Percentiles rank a stretch among this genome's conserved stretches.
Evolutionary conservation across 1,140 invertebrate genomes (phyloP).

Genomic region (Sarcophaga peregrina): DNA sequence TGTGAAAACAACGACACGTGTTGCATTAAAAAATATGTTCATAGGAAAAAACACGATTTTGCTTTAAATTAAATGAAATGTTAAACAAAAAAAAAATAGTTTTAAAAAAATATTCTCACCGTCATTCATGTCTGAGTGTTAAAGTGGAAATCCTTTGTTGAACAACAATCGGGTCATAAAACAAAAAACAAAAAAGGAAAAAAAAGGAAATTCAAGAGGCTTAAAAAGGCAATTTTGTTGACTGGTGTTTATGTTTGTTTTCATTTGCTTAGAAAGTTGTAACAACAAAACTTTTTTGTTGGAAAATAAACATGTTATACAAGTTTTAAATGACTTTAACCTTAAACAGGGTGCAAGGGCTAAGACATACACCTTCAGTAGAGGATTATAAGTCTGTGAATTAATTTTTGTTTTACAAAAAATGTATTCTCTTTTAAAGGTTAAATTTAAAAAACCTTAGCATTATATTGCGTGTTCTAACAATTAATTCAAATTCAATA

Average conservation of each 20-base stretch:
- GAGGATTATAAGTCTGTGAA: not conserved
- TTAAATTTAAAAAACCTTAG: too few relatives aligned
- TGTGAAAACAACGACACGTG: slow-evolving; percentile 22
- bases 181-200: not conserved
- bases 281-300: slow-evolving; percentile 28
- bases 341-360: not conserved
- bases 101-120: slow-evolving; percentile 20
- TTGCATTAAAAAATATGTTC: not conserved
- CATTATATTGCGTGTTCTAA: slow-evolving; percentile 23
- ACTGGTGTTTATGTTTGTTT: slow-evolving; percentile 28
- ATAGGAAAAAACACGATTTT: slow-evolving; percentile 35
- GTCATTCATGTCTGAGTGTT: not conserved
- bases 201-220: not conserved
- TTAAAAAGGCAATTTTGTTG: slow-evolving; percentile 32
- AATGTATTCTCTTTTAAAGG: too few relatives aligned
- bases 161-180: not conserved
- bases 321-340: slow-evolving; percentile 1
- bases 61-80: slow-evolving; percentile 22
- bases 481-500: slow-evolving; percentile 37
- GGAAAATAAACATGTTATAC: not conserved
- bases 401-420: too few relatives aligned
- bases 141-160: not conserved
- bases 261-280: not conserved
- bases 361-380: too few relatives aligned
- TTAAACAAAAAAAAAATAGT: not conserved